Evolutionary conservation across 2,888 invertebrate genomes (phyloP).

Genomic region (Heteromurus nitidus): DNA sequence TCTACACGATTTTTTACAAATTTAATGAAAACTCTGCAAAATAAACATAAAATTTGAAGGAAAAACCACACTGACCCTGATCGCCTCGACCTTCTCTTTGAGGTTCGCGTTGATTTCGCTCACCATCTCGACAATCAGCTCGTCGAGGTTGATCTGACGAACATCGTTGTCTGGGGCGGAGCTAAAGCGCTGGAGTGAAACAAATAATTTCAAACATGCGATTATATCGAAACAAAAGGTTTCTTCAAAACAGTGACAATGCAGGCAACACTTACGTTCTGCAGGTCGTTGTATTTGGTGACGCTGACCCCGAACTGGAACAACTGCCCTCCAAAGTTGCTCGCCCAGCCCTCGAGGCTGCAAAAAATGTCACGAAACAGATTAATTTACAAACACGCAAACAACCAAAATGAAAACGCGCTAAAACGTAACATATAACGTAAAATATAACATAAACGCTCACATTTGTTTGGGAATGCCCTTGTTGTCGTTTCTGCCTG

Average conservation of each 20-base stretch:
- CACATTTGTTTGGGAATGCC: slow-evolving; percentile 67
- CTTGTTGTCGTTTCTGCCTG: slow-evolving; percentile 37
- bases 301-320: slow-evolving; percentile 86
- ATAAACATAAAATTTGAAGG: too few species aligned
- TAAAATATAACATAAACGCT: slow-evolving; percentile 1
- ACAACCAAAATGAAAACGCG: background rate
- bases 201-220: background rate
- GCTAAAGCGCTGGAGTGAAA: slow-evolving; percentile 83
- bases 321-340: slow-evolving; percentile 85
- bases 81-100: slow-evolving; percentile 91
- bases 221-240: background rate
- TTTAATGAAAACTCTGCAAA: background rate
- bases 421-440: background rate
- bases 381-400: background rate
- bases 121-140: slow-evolving; percentile 86
- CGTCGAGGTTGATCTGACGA: slow-evolving; percentile 85
- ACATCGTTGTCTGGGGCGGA: slow-evolving; percentile 81
- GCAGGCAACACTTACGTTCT: slow-evolving; percentile 82
- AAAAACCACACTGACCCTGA: slow-evolving; percentile 82
- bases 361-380: too few species aligned
- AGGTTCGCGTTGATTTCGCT: slow-evolving; percentile 90
- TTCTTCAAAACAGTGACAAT: too few species aligned
- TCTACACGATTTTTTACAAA: slow-evolving; percentile 51
- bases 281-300: slow-evolving; percentile 86
- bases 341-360: slow-evolving; percentile 88